phyloP scores from a whole-genome alignment of 2,113 vertebrate genomes.

The Heliornis fulica region DNA sequence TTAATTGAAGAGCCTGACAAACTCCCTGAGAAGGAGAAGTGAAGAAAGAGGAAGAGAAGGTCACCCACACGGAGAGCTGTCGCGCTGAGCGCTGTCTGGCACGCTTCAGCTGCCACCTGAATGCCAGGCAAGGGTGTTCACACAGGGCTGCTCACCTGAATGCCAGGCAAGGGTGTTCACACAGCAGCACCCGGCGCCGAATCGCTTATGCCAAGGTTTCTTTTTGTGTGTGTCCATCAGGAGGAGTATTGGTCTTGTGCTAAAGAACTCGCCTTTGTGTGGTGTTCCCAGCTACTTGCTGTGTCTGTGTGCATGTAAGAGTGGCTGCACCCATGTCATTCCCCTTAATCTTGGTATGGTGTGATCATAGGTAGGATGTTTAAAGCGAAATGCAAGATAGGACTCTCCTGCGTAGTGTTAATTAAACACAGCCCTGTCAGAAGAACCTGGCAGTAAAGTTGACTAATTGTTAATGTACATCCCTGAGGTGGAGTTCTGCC shows the following conservation, averaged over 20 bases:
- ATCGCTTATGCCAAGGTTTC: not conserved
- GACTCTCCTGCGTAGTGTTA: not conserved
- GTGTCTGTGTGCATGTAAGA: accelerated
- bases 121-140: not conserved
- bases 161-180: not conserved
- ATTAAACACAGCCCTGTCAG: not conserved
- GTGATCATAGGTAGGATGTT: not conserved
- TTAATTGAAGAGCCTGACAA: constrained; percentile 21
- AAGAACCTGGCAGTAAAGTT: not conserved
- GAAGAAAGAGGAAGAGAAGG: not conserved
- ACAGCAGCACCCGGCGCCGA: not conserved
- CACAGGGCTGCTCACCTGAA: not conserved
- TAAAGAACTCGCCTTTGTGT: not conserved
- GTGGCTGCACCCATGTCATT: not conserved
- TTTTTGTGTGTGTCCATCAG: not conserved
- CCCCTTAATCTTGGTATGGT: not conserved
- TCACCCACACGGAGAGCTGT: not conserved
- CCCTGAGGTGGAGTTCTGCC: not conserved
- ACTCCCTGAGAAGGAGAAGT: not conserved
- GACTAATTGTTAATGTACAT: not conserved
- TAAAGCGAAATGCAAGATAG: not conserved
- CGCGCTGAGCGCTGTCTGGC: not conserved
- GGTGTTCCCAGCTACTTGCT: not conserved
- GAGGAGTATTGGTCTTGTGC: not conserved
- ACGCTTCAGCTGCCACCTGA: not conserved